These are phyloP conservation scores for Limulus polyphemus DNA, from an alignment of 2,888 invertebrate genomes.

Conservation along the genomic window DNA sequence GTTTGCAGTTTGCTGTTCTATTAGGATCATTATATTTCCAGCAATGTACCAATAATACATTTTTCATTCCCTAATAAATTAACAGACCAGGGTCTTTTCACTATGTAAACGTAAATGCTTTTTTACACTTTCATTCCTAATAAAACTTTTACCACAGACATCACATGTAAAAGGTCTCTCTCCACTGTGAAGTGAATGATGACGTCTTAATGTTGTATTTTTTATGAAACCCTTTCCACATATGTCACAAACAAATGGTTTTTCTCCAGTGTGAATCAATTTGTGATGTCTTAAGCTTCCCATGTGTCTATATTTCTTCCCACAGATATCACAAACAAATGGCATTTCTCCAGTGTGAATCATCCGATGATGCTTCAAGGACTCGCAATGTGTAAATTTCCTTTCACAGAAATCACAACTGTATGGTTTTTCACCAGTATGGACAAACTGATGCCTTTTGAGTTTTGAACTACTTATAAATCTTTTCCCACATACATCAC, in stretches of 20 bases:
- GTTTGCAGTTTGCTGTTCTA: too few relatives aligned
- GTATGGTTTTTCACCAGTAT: background rate
- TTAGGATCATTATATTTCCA: too few relatives aligned
- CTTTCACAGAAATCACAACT: background rate
- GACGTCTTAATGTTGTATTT: slow-evolving; percentile 17
- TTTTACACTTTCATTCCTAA: background rate
- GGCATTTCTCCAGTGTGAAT: background rate
- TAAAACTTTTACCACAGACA: slow-evolving; percentile 57
- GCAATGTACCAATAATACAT: too few relatives aligned
- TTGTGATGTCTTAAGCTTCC: background rate
- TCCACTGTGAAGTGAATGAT: slow-evolving; percentile 48
- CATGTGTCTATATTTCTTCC: background rate
- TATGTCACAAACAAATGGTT: background rate
- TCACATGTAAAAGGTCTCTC: slow-evolving; percentile 56
- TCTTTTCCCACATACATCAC: background rate
- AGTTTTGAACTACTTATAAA: background rate
- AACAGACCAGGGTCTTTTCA: slow-evolving; percentile 4
- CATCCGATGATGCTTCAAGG: background rate
- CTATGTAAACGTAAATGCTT: slow-evolving; percentile 3
- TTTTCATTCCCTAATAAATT: background rate
- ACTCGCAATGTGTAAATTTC: background rate
- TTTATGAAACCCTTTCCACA: slow-evolving; percentile 3
- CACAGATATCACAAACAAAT: slow-evolving; percentile 5
- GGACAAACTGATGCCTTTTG: background rate
- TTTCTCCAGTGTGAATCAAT: slow-evolving; percentile 3